Conservation (phyloP, 1,140 invertebrate genomes). For the Drosophila ananassae region DNA sequence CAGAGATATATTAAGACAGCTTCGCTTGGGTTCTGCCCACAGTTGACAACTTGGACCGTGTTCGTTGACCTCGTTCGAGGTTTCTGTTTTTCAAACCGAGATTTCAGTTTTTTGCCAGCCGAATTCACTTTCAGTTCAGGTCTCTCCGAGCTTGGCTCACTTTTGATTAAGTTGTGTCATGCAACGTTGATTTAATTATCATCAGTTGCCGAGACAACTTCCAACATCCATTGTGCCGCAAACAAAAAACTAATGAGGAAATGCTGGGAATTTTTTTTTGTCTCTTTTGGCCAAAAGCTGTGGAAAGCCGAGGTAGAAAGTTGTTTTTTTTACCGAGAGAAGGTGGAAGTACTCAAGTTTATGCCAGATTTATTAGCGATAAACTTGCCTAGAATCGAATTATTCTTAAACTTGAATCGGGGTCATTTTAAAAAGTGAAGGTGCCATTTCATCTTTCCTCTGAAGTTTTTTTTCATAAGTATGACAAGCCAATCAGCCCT, state of each 20-base stretch:
- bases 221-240: constrained; percentile 57
- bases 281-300: constrained; percentile 33
- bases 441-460: too few relatives aligned
- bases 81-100: constrained; percentile 16
- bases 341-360: constrained; percentile 14
- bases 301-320: constrained; percentile 69
- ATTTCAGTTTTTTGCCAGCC: constrained; percentile 38
- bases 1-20: constrained; percentile 32
- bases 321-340: constrained; percentile 30
- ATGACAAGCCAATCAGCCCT: constrained; percentile 24
- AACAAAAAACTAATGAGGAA: constrained; percentile 72
- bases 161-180: constrained; percentile 82
- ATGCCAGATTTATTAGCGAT: constrained; percentile 3
- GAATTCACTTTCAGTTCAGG: constrained; percentile 71
- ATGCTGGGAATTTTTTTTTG: constrained; percentile 55
- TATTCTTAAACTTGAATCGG: neutral
- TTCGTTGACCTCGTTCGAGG: constrained; percentile 67
- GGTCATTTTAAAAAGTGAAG: too few relatives aligned
- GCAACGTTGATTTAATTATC: constrained; percentile 81
- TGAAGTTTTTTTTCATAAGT: neutral
- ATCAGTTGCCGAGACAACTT: constrained; percentile 48
- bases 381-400: neutral
- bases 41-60: constrained; percentile 56
- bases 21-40: constrained; percentile 52
- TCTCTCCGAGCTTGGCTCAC: constrained; percentile 40